Percentiles rank a stretch among this genome's conserved stretches.
These are phyloP conservation scores for Aromia moschata DNA, from an alignment of 2,888 invertebrate species.

Conservation along the genomic window DNA sequence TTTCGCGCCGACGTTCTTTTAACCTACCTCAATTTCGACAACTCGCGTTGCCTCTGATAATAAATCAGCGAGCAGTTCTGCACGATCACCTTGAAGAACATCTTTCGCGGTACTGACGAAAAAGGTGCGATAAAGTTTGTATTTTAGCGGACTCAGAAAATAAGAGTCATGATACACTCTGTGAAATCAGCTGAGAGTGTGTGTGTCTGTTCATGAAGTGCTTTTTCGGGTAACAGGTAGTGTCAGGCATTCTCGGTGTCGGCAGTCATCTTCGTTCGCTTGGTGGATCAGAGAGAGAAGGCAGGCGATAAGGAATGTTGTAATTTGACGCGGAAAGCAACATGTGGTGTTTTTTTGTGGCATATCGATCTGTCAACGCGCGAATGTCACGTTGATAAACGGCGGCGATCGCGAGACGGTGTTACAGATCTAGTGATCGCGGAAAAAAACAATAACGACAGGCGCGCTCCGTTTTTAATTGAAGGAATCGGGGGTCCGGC, in stretches of 20 bases:
- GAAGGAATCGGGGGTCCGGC: slow-evolving; percentile 42
- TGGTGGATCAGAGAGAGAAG: slow-evolving; percentile 24
- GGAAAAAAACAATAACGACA: no score
- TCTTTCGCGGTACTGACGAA: slow-evolving; percentile 39
- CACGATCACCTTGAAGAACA: slow-evolving; percentile 55
- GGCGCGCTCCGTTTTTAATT: slow-evolving; percentile 28
- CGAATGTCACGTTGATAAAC: slow-evolving; percentile 28
- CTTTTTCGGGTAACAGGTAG: slow-evolving; percentile 35
- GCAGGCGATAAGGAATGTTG: slow-evolving; percentile 29
- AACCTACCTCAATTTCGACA: slow-evolving; percentile 56
- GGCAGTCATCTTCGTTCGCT: slow-evolving; percentile 22
- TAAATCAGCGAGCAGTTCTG: slow-evolving; percentile 56
- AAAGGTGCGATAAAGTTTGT: no score
- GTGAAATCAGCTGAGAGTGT: slow-evolving; percentile 30
- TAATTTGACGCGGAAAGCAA: slow-evolving; percentile 49
- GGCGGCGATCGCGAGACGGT: neutral
- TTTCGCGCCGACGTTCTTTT: slow-evolving; percentile 31
- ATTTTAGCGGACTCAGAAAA: no score
- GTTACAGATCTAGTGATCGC: slow-evolving; percentile 12
- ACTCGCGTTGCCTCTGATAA: slow-evolving; percentile 56
- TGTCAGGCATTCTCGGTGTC: slow-evolving; percentile 34
- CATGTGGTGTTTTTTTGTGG: slow-evolving; percentile 53
- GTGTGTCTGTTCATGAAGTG: slow-evolving; percentile 10
- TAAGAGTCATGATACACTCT: slow-evolving; percentile 19
- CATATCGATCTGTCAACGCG: slow-evolving; percentile 52